Percentiles rank a stretch among this genome's conserved stretches.
Conservation (phyloP, 1,140 invertebrate genomes). For the Meloidogyne chitwoodi region DNA sequence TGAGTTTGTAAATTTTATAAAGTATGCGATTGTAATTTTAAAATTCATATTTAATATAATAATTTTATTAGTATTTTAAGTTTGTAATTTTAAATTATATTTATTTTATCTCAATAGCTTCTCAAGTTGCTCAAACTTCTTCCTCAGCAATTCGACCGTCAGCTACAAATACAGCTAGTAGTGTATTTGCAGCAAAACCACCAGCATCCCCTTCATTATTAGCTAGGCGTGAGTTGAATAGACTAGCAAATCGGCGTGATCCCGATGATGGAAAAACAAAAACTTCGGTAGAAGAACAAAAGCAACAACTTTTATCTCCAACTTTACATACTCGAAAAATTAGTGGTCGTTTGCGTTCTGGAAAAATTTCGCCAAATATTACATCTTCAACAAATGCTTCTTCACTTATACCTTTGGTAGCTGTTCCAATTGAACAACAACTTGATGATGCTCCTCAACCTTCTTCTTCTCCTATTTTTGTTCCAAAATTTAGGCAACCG, state of each 20-base stretch:
- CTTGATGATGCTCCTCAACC: background rate
- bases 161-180: background rate
- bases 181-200: conserved; percentile 32
- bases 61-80: no score
- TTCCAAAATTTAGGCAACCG: background rate
- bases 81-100: no score
- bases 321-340: background rate
- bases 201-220: conserved; percentile 40
- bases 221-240: conserved; percentile 20
- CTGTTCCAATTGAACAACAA: conserved; percentile 16
- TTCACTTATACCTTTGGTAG: conserved; percentile 7
- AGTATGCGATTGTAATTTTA: no score
- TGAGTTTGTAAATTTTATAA: no score
- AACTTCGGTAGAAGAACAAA: background rate
- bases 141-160: background rate
- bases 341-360: background rate
- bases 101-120: background rate
- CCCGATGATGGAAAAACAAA: background rate
- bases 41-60: no score
- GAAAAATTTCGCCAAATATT: background rate
- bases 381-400: background rate
- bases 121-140: background rate
- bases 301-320: conserved; percentile 4
- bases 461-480: background rate
- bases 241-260: conserved; percentile 12